Conservation (phyloP, 2,888 invertebrate species). For the Deroplatys truncata region DNA sequence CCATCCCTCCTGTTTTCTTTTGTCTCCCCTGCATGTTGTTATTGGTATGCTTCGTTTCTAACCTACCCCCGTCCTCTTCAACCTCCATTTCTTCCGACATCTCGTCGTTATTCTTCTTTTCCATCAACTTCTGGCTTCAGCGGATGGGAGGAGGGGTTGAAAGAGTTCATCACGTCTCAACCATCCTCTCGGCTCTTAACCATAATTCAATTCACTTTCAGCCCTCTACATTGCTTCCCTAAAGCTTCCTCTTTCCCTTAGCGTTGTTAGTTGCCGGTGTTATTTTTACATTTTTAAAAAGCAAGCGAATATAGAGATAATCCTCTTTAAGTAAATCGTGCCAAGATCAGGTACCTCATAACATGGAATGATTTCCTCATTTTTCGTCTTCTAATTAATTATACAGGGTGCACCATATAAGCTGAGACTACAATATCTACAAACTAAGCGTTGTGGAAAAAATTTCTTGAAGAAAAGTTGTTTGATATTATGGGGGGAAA, state of each 20-base stretch:
- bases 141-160: background rate
- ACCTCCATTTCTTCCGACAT: background rate
- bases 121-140: background rate
- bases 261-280: background rate
- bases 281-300: slow-evolving; percentile 1
- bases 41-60: background rate
- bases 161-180: background rate
- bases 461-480: no score
- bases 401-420: no score
- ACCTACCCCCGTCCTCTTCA: background rate
- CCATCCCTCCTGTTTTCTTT: background rate
- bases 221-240: background rate
- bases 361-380: background rate
- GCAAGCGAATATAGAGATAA: background rate
- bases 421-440: no score
- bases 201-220: slow-evolving; percentile 5
- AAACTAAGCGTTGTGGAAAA: no score
- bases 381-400: no score
- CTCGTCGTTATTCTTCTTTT: background rate
- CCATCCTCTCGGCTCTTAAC: background rate
- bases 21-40: background rate
- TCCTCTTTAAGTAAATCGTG: background rate
- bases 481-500: no score
- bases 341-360: background rate
- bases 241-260: background rate